These are phyloP conservation scores for Heliconius himera DNA, from an alignment of 1,140 invertebrate species.

Conservation along the genomic window DNA sequence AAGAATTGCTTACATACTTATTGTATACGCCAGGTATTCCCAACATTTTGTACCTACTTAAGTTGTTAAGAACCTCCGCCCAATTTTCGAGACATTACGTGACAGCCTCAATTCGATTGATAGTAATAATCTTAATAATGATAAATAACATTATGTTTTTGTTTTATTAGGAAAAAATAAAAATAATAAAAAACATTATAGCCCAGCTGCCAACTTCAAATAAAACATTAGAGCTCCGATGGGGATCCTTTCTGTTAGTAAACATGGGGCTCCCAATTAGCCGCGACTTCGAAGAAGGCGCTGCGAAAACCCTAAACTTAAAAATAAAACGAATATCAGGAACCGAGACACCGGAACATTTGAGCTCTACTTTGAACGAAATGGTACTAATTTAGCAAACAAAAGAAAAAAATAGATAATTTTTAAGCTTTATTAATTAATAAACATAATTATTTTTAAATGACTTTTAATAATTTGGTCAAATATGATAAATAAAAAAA, in stretches of 20 bases:
- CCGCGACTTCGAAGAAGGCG: constrained; percentile 32
- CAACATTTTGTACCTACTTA: no score
- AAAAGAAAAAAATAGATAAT: not conserved
- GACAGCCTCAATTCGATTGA: no score
- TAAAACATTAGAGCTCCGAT: constrained; percentile 53
- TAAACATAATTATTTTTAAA: not conserved
- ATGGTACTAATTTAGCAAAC: constrained; percentile 46
- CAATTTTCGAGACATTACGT: no score
- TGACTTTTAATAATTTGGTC: not conserved
- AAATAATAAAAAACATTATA: constrained; percentile 46
- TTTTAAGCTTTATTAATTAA: constrained; percentile 5
- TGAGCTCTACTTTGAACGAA: constrained; percentile 48
- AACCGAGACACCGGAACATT: constrained; percentile 42
- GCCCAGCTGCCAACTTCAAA: constrained; percentile 50
- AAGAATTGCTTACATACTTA: no score
- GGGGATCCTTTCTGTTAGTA: constrained; percentile 53
- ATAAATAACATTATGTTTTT: not conserved
- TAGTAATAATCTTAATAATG: no score
- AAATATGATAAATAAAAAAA: not conserved
- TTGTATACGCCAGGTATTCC: no score
- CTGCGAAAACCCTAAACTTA: constrained; percentile 46
- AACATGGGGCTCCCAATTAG: constrained; percentile 33
- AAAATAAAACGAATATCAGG: constrained; percentile 46
- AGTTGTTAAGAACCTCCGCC: no score
- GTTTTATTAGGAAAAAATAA: constrained; percentile 51